Conservation (phyloP, 2,888 invertebrate species). For the Eupithecia insigniata region DNA sequence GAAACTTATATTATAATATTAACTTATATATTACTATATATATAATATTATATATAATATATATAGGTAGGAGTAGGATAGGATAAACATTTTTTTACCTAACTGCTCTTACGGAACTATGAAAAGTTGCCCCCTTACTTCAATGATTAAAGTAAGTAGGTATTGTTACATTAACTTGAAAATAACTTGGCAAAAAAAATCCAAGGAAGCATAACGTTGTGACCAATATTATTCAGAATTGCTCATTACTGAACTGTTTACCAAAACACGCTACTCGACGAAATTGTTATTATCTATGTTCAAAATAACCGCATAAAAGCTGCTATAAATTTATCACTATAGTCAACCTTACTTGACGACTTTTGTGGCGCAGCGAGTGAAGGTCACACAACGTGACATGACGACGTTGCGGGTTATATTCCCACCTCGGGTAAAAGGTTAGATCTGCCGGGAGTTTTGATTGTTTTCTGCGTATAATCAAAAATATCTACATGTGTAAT, state of each 20-base stretch:
- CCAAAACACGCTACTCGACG: conserved; percentile 31
- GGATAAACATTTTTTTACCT: not conserved
- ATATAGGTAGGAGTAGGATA: no score
- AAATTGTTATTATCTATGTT: conserved; percentile 38
- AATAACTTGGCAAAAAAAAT: not conserved
- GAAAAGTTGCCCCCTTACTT: not conserved
- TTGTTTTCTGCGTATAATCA: not conserved
- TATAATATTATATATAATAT: no score
- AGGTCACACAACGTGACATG: not conserved
- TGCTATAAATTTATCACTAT: conserved; percentile 26
- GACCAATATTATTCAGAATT: conserved; percentile 21
- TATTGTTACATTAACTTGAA: not conserved
- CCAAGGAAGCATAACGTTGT: not conserved
- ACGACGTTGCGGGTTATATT: not conserved
- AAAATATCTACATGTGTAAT: not conserved
- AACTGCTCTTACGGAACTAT: not conserved
- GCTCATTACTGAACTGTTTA: conserved; percentile 34
- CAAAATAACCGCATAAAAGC: conserved; percentile 34
- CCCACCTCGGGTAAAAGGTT: not conserved
- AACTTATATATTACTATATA: no score
- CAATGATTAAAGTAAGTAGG: no score
- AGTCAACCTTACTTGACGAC: not conserved
- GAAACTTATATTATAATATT: no score
- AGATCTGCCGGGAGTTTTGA: not conserved
- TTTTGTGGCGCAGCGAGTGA: not conserved